Conservation (phyloP, 2,888 invertebrate genomes). For the Epistrophe grossulariae region DNA sequence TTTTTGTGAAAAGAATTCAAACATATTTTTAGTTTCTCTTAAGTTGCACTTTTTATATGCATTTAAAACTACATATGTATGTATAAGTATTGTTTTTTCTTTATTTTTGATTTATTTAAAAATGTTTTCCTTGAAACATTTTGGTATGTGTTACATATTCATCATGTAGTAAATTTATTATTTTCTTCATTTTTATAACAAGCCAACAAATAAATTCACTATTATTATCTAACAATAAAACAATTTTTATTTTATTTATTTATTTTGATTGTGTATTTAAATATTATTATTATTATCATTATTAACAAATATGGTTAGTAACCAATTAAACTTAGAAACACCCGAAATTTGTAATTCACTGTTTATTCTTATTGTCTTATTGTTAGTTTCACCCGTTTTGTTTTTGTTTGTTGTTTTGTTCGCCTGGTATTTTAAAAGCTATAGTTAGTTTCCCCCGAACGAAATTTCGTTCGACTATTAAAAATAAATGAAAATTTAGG, state of each 20-base stretch:
- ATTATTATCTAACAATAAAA: conserved; percentile 45
- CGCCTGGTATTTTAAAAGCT: no score
- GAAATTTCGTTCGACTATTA: no score
- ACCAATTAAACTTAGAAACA: neutral
- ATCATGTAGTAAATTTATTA: neutral
- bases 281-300: neutral
- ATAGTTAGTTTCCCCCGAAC: no score
- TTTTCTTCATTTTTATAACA: conserved; percentile 31
- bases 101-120: conserved; percentile 43
- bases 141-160: neutral
- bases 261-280: conserved; percentile 19
- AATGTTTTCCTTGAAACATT: conserved; percentile 10
- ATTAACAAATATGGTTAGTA: neutral
- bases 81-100: conserved; percentile 5
- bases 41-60: neutral
- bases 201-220: conserved; percentile 51
- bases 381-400: no score
- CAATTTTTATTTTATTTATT: neutral
- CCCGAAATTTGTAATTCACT: no score
- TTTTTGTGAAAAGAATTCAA: no score
- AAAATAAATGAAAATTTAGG: no score
- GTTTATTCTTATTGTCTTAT: no score
- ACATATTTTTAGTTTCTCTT: no score
- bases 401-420: no score
- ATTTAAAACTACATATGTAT: conserved; percentile 9